Conservation (phyloP, 2,888 invertebrate genomes). For the Meliscaeva auricollis region DNA sequence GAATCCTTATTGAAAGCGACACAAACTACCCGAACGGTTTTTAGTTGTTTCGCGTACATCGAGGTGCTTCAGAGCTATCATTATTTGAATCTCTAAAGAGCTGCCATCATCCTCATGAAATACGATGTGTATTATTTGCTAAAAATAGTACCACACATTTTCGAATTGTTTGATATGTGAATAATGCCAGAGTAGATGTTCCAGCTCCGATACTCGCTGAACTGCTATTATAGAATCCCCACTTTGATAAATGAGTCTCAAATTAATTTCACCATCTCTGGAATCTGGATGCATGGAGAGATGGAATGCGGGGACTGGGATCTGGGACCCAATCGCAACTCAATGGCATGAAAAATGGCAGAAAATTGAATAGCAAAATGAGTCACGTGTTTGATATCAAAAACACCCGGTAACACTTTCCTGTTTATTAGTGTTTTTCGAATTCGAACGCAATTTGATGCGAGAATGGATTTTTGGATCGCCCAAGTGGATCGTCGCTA, state of each 20-base stretch:
- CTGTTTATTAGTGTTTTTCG: conserved; percentile 13
- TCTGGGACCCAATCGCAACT: background rate
- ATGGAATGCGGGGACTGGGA: background rate
- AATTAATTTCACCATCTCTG: conserved; percentile 58
- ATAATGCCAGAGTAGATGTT: conserved; percentile 29
- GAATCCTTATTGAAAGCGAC: conserved; percentile 60
- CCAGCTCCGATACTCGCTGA: background rate
- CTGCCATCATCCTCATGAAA: conserved; percentile 16
- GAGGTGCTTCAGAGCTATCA: conserved; percentile 2
- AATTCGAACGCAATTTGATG: conserved; percentile 22
- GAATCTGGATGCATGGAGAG: background rate
- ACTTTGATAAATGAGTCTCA: conserved; percentile 50
- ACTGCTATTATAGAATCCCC: background rate
- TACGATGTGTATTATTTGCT: conserved; percentile 13
- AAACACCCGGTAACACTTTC: conserved; percentile 76
- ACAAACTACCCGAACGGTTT: conserved; percentile 12
- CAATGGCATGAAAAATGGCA: conserved; percentile 48
- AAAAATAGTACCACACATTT: conserved; percentile 52
- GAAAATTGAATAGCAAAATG: conserved; percentile 55
- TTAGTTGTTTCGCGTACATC: background rate
- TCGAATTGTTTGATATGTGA: conserved; percentile 47
- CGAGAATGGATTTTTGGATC: conserved; percentile 18
- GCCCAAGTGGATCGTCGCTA: no score
- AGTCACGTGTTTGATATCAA: conserved; percentile 79
- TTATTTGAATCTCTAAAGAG: conserved; percentile 14